These are phyloP conservation scores for Fregata magnificens DNA, from an alignment of 2,113 vertebrate genomes.

Conservation along the genomic window DNA sequence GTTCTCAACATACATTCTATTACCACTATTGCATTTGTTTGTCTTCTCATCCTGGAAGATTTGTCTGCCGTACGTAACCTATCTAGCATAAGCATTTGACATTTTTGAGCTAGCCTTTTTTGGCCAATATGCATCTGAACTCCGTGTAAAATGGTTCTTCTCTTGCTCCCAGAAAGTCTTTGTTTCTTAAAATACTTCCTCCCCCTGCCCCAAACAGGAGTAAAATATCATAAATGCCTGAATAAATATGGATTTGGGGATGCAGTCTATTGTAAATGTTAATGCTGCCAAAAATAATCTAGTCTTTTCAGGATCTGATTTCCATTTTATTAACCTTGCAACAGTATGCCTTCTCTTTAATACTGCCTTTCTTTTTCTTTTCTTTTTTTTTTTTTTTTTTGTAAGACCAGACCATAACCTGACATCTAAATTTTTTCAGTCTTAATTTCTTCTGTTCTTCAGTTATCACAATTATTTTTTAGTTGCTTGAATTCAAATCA, in stretches of 20 bases:
- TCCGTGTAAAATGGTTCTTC: neutral
- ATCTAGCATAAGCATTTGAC: neutral
- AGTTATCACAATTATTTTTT: constrained; percentile 19
- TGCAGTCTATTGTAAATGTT: neutral
- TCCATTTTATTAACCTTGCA: constrained; percentile 44
- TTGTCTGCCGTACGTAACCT: neutral
- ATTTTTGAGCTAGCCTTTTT: neutral
- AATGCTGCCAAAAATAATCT: neutral
- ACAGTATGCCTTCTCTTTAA: constrained; percentile 30
- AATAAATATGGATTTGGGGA: neutral
- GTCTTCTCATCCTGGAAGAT: neutral
- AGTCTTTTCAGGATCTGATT: neutral
- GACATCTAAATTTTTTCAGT: neutral
- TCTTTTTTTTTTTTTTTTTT: constrained; percentile 6
- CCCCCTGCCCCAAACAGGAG: neutral
- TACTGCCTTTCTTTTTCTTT: neutral
- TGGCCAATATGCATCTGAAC: neutral
- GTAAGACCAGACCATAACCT: neutral
- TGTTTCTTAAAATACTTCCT: neutral
- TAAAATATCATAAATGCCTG: neutral
- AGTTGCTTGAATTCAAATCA: constrained; percentile 37
- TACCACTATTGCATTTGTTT: neutral
- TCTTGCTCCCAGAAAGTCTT: neutral
- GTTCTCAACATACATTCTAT: neutral
- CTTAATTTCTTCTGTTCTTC: constrained; percentile 43